Base-by-base conservation (phyloP, 2,797 vertebrate species). In the Parauchenoglanis punctatus region DNA sequence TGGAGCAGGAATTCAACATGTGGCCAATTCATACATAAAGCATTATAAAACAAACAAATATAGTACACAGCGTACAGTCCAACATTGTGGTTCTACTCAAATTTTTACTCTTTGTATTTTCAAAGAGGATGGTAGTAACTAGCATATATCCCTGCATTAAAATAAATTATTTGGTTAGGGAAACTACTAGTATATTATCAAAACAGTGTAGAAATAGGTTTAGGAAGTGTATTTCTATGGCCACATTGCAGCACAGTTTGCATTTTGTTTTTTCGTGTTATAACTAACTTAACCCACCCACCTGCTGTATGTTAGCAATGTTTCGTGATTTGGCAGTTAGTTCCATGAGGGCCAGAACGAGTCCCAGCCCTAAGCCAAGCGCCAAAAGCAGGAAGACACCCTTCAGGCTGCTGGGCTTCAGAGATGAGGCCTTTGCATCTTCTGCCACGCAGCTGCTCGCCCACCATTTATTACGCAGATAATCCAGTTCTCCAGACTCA, bases 391-490 rank as follows among this genome's bases (percentile, higher is more conserved):
- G 91, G 84, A 98, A 98, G 86, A 97, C 95, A 10, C 96, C 96
- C 0, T 93, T 94, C 78, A 98, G 92, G 0, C 95, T 93, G 3
- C 94, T 91, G 0, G 96, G 92, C 52, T 95, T 93, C 81, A 97
- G 92, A 0, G 95, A 93, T 0, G 93, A 92, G 88, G 91, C 83
- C 0, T 93, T 73, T 0, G 70, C 89, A 0, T 90, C 85, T 0
- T 84, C 83, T 0, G 75, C 89, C 7, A 87, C 0, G 75, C 97
- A 98, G 81, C 94, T 97, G 93, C 88, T 97, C 58, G 96, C 93
- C 97, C 97, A 98, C 97, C 97, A 98, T 91, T 98, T 98, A 83
- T 94, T 91, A 0, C 91, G 89, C 67, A 98, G 90, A 78, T 96
- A 95, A 0, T 95, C 94, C 0, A 98, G 93, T 23, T 95, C 94